These are phyloP conservation scores for Clivina fossor DNA, from an alignment of 2,888 invertebrate species.

Conservation along the genomic window DNA sequence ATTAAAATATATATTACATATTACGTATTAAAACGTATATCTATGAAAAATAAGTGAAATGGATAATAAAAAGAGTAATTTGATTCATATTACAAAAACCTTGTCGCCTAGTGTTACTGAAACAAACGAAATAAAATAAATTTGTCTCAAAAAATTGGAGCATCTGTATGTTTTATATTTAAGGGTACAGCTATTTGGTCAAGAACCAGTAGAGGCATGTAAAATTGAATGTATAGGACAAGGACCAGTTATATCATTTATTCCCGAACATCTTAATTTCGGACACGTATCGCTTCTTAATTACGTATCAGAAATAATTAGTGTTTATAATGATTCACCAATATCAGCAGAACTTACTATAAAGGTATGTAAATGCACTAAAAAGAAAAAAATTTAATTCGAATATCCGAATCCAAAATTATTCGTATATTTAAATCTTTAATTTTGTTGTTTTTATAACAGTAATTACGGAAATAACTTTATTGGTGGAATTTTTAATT, in stretches of 20 bases:
- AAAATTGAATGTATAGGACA: conserved; percentile 60
- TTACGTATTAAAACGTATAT: too few species aligned
- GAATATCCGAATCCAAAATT: background rate
- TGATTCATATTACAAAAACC: too few species aligned
- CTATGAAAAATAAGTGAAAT: too few species aligned
- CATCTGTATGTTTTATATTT: conserved; percentile 36
- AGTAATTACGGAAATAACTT: background rate
- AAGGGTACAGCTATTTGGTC: conserved; percentile 53
- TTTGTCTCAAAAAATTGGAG: conserved; percentile 45
- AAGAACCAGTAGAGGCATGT: conserved; percentile 51
- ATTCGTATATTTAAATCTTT: background rate
- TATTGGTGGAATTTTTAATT: conserved; percentile 4
- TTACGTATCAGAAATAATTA: conserved; percentile 55
- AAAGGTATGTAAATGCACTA: conserved; percentile 52
- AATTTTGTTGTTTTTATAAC: background rate
- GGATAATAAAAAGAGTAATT: background rate
- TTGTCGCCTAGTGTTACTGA: conserved; percentile 11
- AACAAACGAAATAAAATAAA: too few species aligned
- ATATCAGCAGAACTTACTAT: conserved; percentile 58
- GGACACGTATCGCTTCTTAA: conserved; percentile 62
- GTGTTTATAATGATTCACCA: conserved; percentile 69
- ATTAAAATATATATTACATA: too few species aligned
- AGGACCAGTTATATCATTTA: conserved; percentile 67
- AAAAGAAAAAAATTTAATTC: conserved; percentile 45
- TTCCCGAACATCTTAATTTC: conserved; percentile 64